Conservation (phyloP, 2,888 invertebrate genomes). For the Diachrysia chrysitis region DNA sequence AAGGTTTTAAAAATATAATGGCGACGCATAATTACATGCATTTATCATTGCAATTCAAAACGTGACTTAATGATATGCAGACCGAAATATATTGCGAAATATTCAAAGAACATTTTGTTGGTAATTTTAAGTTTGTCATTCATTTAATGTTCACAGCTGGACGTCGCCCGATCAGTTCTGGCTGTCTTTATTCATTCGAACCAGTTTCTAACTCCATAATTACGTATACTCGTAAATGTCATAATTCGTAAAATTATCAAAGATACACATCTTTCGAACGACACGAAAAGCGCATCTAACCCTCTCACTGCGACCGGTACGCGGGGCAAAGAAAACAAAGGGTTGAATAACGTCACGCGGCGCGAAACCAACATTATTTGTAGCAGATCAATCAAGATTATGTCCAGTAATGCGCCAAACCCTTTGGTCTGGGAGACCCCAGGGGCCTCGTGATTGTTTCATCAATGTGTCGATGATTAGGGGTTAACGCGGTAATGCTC, state of each 20-base stretch:
- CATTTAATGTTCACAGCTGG: constrained; percentile 34
- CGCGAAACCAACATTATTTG: constrained; percentile 81
- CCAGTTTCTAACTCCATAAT: constrained; percentile 7
- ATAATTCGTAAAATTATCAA: constrained; percentile 18
- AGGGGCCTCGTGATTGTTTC: constrained; percentile 78
- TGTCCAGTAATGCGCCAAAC: constrained; percentile 80
- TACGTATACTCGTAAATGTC: constrained; percentile 8
- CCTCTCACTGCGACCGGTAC: constrained; percentile 55
- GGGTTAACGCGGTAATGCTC: constrained; percentile 72
- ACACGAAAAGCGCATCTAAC: constrained; percentile 71
- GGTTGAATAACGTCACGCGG: constrained; percentile 66
- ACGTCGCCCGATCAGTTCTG: constrained; percentile 12
- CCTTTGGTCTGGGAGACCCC: constrained; percentile 70
- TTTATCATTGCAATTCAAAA: constrained; percentile 39
- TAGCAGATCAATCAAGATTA: constrained; percentile 88
- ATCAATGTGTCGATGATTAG: constrained; percentile 82
- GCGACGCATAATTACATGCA: constrained; percentile 31
- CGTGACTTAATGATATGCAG: constrained; percentile 44
- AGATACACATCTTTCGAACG: constrained; percentile 15
- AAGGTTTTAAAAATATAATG: constrained; percentile 41
- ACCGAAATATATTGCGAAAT: constrained; percentile 38
- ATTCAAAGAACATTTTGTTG: constrained; percentile 37
- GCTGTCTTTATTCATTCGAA: constrained; percentile 19
- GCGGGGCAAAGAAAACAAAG: constrained; percentile 65
- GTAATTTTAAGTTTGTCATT: constrained; percentile 29